Evolutionary conservation across 2,888 invertebrate genomes (phyloP).

Genomic region (Polydrusus cervinus): DNA sequence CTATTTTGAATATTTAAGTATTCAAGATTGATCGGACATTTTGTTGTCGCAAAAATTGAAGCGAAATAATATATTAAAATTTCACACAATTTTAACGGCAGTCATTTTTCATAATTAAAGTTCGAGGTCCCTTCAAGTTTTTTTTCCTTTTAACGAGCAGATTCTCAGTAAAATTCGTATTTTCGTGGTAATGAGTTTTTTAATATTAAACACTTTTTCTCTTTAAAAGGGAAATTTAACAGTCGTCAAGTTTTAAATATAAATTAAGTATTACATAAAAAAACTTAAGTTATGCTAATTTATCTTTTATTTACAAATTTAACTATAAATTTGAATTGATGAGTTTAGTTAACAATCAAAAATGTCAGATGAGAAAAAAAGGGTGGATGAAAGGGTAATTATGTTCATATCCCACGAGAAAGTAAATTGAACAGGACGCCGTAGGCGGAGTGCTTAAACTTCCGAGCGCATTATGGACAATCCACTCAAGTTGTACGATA

Average conservation of each 20-base stretch:
- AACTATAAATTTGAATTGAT: too few species aligned
- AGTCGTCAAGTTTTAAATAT: constrained; percentile 11
- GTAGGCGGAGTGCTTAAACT: too few species aligned
- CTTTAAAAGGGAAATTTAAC: neutral
- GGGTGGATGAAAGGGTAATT: too few species aligned
- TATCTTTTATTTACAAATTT: too few species aligned
- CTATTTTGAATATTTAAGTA: neutral
- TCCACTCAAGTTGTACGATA: too few species aligned
- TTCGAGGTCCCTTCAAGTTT: neutral
- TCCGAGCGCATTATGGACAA: too few species aligned
- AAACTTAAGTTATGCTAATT: neutral
- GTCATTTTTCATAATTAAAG: constrained; percentile 11
- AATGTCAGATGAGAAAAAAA: too few species aligned
- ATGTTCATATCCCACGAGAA: too few species aligned
- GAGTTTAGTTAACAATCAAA: too few species aligned
- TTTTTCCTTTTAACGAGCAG: neutral
- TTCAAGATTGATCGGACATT: neutral
- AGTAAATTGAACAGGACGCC: too few species aligned
- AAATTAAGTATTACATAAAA: constrained; percentile 5
- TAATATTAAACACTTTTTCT: constrained; percentile 19
- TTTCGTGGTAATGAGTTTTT: constrained; percentile 13
- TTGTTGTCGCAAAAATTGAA: neutral
- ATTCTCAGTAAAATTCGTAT: neutral
- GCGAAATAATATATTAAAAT: neutral
- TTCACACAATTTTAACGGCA: neutral